phyloP scores from a whole-genome alignment of 2,888 invertebrate species.

The Allygus modestus region DNA sequence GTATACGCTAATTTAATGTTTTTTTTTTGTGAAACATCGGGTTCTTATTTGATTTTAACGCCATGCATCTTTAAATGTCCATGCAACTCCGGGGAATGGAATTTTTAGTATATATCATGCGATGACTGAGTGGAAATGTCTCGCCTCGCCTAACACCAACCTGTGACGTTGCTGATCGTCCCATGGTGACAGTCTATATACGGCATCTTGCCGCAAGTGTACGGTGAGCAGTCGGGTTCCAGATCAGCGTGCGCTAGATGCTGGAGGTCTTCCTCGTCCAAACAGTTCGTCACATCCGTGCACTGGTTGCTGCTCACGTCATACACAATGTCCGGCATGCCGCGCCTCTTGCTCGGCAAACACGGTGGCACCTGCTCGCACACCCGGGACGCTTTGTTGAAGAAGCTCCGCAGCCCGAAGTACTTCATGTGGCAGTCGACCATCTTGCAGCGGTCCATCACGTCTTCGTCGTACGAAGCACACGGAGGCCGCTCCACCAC shows the following conservation, averaged over 20 bases:
- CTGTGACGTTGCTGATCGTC: constrained; percentile 9
- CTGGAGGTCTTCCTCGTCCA: constrained; percentile 30
- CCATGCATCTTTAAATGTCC: too few relatives aligned
- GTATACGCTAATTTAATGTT: too few relatives aligned
- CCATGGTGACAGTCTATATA: constrained; percentile 32
- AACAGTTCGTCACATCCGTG: background rate
- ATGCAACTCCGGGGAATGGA: too few relatives aligned
- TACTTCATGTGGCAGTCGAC: constrained; percentile 51
- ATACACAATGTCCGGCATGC: constrained; percentile 35
- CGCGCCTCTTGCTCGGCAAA: background rate
- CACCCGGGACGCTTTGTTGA: constrained; percentile 14
- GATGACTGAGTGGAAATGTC: too few relatives aligned
- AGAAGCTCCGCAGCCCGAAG: constrained; percentile 48
- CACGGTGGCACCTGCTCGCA: constrained; percentile 46
- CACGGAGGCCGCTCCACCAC: constrained; percentile 12
- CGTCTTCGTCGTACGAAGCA: constrained; percentile 34
- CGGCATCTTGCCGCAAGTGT: background rate
- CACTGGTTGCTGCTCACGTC: constrained; percentile 30
- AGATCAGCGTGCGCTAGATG: constrained; percentile 40
- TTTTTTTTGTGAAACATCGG: too few relatives aligned
- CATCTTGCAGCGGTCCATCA: constrained; percentile 23
- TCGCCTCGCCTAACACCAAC: too few relatives aligned
- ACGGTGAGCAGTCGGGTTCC: constrained; percentile 24
- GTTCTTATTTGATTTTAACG: too few relatives aligned
- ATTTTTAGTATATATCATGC: too few relatives aligned